Conservation (phyloP, 2,888 invertebrate species). For the Crepidodera aurea region DNA sequence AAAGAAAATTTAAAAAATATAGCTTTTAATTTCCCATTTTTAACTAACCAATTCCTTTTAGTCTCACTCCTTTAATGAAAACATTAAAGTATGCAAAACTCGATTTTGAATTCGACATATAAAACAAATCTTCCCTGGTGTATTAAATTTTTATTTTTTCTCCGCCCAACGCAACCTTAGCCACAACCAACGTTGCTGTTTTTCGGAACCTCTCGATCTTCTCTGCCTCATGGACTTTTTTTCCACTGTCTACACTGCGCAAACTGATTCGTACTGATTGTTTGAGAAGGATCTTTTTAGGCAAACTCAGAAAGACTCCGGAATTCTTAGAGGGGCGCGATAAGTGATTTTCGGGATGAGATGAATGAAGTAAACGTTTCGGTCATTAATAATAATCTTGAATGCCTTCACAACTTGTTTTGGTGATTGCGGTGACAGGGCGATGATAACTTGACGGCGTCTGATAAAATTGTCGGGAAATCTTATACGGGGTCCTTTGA, state of each 20-base stretch:
- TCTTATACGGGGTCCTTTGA: not conserved
- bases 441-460: not conserved
- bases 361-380: conserved; percentile 25
- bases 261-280: conserved; percentile 42
- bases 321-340: conserved; percentile 17
- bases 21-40: too few species aligned
- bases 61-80: too few species aligned
- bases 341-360: conserved; percentile 30
- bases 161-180: too few species aligned
- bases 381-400: conserved; percentile 29
- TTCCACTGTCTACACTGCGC: conserved; percentile 32
- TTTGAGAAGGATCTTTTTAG: conserved; percentile 36
- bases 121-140: too few species aligned
- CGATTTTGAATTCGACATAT: too few species aligned
- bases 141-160: too few species aligned
- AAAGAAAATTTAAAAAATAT: too few species aligned
- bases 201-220: not conserved
- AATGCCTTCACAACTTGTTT: conserved; percentile 10
- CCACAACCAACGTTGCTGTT: too few species aligned
- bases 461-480: not conserved
- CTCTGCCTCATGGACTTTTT: not conserved
- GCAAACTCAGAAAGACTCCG: conserved; percentile 19
- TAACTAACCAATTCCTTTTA: too few species aligned
- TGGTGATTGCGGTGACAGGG: not conserved
- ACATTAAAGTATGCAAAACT: too few species aligned